Percentiles rank a stretch among this genome's conserved stretches.
Evolutionary conservation across 2,888 invertebrate genomes (phyloP).

Genomic region (Drosophila sordidula): DNA sequence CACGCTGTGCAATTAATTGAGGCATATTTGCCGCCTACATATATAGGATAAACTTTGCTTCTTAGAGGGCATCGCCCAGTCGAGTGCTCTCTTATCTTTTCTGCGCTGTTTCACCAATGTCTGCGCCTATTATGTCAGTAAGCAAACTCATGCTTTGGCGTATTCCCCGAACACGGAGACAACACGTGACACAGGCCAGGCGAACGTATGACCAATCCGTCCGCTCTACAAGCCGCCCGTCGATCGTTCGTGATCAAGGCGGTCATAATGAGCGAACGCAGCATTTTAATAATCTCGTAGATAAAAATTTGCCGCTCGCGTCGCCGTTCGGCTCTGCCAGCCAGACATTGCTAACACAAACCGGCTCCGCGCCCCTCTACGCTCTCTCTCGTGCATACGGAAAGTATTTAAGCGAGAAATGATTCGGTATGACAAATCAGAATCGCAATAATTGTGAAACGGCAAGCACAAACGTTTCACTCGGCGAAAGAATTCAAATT

Average conservation of each 20-base stretch:
- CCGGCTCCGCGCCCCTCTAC: slow-evolving; percentile 13
- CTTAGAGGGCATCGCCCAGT: slow-evolving; percentile 3
- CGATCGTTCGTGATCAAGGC: slow-evolving; percentile 43
- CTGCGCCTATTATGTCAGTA: slow-evolving; percentile 32
- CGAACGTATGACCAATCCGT: slow-evolving; percentile 37
- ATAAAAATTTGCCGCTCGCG: slow-evolving; percentile 35
- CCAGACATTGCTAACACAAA: slow-evolving; percentile 54
- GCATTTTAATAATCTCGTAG: slow-evolving; percentile 26
- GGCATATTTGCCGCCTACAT: background rate
- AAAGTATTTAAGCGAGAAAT: slow-evolving; percentile 73
- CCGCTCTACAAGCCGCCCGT: slow-evolving; percentile 10
- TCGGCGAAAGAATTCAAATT: slow-evolving; percentile 10
- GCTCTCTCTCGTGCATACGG: background rate
- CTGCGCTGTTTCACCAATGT: slow-evolving; percentile 16
- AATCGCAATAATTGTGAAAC: slow-evolving; percentile 67
- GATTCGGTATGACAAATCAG: slow-evolving; percentile 72
- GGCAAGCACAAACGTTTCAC: slow-evolving; percentile 43
- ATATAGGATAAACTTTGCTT: background rate
- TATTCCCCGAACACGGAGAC: slow-evolving; percentile 70
- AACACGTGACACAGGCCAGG: slow-evolving; percentile 56
- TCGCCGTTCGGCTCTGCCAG: slow-evolving; percentile 11
- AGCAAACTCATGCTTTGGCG: slow-evolving; percentile 42
- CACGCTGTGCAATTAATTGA: too few relatives aligned
- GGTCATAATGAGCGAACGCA: slow-evolving; percentile 4
- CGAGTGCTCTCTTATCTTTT: background rate